Evolutionary conservation across 2,113 vertebrate species (phyloP), one percentile per base, ranked within the genome.

Genomic region (Paracanthobrama guichenoti): DNA sequence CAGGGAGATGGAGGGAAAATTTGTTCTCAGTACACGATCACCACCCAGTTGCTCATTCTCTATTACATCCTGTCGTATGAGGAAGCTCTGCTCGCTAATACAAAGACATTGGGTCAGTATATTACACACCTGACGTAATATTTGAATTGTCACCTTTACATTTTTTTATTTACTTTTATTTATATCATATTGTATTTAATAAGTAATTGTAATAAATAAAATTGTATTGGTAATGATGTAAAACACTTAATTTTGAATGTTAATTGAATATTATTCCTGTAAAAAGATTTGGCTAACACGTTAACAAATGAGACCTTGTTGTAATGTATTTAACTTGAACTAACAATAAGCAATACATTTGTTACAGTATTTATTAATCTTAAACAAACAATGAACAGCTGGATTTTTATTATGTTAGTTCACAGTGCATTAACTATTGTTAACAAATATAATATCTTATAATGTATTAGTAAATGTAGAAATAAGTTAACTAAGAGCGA

Each of bases 51-150:
- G 64, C 93, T 99, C 6, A 96, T 99, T 89, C 96, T 99, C 64
- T 99, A 99, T 90, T 99, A 99, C 0, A 95, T 98, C 81, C 92
- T 99, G 84, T 99, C 98, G 0, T 99, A 97, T 0, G 98, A 99
- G 80, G 98, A 99, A 86, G 97, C 96, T n/a, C 96, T 99, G 53
- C 92, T 99, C 78, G 96, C 96, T 31, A 99, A 91, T 92, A 97
- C 97, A 0, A 99, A 99, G 94, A 93, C 96, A 11, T 92, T 99
- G 73, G 98, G 98, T 99, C 90, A 60, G 89, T 90, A 90, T 44
- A 74, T 9, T 55, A 71, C 9, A 71, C 35, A 12, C 6, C 16
- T 67, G 8, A 20, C 28, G 35, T 35, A 35, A 35, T 35, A 35
- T 35, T 35, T 4, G 4, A 3, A 35, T 35, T 35, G 2, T 35